Evolutionary conservation across 1,140 invertebrate species (phyloP), one percentile per base, ranked within the genome.

Genomic region (Drosophila auraria): DNA sequence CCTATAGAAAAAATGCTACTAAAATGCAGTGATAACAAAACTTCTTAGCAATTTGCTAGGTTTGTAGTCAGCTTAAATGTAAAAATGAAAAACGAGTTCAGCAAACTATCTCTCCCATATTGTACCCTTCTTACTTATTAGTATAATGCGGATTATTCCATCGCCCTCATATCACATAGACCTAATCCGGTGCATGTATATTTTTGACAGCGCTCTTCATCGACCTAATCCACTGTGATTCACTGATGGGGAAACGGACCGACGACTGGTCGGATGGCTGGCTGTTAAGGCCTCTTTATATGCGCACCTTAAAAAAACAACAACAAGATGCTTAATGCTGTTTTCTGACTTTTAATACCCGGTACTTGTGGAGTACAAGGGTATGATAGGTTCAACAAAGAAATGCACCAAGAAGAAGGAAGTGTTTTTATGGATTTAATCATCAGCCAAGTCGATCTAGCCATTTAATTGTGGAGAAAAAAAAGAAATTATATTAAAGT

Each of bases 281-380:
- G 63, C 72, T 66, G 84, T 82, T 82, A 81, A 89, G 83, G 84
- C 81, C 83, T 87, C 83, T 83, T 87, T 89, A 71, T 87, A 78
- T 81, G 84, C 81, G 81, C 84, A 89, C 84, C 84, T 87, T 79
- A 70, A 89, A 83, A 20, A 83, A 78, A 84, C 61, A 74, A 77
- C 83, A 87, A 87, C 71, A 80, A 87, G 83, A 87, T 87, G 82
- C 84, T 84, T 89, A 84, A 87, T 75, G 74, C 70, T 74, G 47
- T 75, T 76, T 76, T 64, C 51, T 50, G 72, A 44, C 66, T 74
- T 64, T 51, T 54, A 23, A 38, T 56, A 56, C 53, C 53, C 14
- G 33, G 14, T 38, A 56, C 14, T 38, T 56, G 4, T 11, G 7
- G 5, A 23, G 4, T 2, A 7, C 0, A 15, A 56, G 2, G 33